Conservation (phyloP, 1,140 invertebrate genomes). For the Drosophila chauvacae region DNA sequence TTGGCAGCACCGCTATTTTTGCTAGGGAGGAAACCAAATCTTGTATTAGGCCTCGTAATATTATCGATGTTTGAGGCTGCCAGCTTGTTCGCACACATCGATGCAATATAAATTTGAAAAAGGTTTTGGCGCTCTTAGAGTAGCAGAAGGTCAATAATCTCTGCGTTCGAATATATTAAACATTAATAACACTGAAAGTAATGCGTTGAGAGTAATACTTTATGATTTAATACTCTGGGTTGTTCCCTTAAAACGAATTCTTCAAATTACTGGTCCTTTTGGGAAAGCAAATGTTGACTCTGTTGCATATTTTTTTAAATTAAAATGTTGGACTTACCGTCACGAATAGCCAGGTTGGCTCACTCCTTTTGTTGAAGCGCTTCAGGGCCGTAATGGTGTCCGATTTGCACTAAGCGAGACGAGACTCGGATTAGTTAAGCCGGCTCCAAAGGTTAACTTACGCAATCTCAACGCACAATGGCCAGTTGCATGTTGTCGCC, state of each 20-base stretch:
- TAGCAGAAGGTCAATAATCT: not conserved
- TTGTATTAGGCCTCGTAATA: too few relatives aligned
- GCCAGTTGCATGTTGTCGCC: conserved; percentile 93
- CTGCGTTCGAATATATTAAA: not conserved
- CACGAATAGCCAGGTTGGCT: conserved; percentile 95
- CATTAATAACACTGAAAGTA: too few relatives aligned
- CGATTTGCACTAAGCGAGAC: conserved; percentile 86
- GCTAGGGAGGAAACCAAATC: not conserved
- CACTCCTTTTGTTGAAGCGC: conserved; percentile 93
- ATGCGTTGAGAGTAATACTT: too few relatives aligned
- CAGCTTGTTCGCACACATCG: not conserved
- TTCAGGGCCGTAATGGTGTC: conserved; percentile 91
- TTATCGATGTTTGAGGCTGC: not conserved
- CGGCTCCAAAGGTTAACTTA: not conserved
- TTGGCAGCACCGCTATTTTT: not conserved
- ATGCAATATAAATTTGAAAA: not conserved
- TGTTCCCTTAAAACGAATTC: not conserved
- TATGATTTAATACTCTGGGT: too few relatives aligned
- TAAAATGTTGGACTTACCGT: conserved; percentile 86
- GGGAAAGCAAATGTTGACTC: not conserved
- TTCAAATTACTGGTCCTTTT: too few relatives aligned
- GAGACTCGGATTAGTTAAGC: not conserved
- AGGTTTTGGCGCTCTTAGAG: too few relatives aligned
- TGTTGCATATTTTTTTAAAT: not conserved
- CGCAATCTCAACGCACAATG: conserved; percentile 86